Evolutionary conservation across 2,888 invertebrate species (phyloP).

Genomic region (Lochmaea capreae): DNA sequence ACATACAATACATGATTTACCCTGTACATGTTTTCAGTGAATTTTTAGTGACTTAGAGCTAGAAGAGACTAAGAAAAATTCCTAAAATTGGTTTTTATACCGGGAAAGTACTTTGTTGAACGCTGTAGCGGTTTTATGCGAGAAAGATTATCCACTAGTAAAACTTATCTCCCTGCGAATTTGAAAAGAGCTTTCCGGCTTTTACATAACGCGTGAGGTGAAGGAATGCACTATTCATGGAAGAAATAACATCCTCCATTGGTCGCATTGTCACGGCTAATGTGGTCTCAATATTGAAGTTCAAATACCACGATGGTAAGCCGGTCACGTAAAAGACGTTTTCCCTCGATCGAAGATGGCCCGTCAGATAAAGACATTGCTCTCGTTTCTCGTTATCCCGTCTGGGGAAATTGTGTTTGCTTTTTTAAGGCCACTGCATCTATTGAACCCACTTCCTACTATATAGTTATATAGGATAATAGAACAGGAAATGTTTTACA

Average conservation of each 20-base stretch:
- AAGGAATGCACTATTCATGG: slow-evolving; percentile 18
- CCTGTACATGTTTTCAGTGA: too few species aligned
- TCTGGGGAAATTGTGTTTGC: slow-evolving; percentile 58
- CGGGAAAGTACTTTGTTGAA: neutral
- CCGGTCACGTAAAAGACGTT: slow-evolving; percentile 60
- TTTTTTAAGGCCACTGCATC: slow-evolving; percentile 35
- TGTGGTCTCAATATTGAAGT: slow-evolving; percentile 32
- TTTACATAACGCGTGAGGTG: slow-evolving; percentile 8
- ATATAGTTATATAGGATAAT: neutral
- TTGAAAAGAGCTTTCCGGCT: slow-evolving; percentile 1
- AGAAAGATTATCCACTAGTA: too few species aligned
- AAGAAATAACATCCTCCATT: slow-evolving; percentile 26
- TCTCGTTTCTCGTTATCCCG: slow-evolving; percentile 55
- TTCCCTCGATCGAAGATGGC: slow-evolving; percentile 53
- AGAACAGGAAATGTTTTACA: neutral
- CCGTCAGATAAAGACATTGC: slow-evolving; percentile 59
- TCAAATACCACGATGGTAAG: slow-evolving; percentile 51
- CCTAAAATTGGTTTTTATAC: neutral
- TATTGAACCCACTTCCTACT: slow-evolving; percentile 25
- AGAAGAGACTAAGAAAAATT: too few species aligned
- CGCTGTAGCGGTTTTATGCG: too few species aligned
- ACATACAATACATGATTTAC: too few species aligned
- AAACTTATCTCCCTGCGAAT: neutral
- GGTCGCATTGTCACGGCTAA: slow-evolving; percentile 23
- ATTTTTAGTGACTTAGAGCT: too few species aligned